Conservation (phyloP, 2,888 invertebrate genomes). For the Pimpla rufipes region DNA sequence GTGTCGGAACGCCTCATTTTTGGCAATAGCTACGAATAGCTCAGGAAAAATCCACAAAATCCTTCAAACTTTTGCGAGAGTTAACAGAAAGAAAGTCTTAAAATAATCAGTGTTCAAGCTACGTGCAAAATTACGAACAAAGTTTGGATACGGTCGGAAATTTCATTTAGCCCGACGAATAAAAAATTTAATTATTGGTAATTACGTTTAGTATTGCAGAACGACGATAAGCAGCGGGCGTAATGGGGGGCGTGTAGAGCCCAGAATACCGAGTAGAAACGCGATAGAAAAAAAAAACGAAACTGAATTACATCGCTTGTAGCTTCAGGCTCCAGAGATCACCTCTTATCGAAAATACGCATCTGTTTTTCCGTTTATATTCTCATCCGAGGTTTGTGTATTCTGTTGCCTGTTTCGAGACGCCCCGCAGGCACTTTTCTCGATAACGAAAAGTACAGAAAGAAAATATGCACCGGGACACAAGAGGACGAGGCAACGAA, state of each 20-base stretch:
- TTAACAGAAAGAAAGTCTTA: too few relatives aligned
- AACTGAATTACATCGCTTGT: constrained; percentile 2
- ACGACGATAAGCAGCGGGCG: constrained; percentile 3
- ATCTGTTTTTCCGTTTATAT: constrained; percentile 58
- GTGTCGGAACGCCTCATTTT: too few relatives aligned
- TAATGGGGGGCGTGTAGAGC: background rate
- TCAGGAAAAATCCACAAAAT: too few relatives aligned
- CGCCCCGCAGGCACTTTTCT: constrained; percentile 5
- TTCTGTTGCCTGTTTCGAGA: background rate
- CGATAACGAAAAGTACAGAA: constrained; percentile 30
- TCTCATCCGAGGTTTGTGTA: constrained; percentile 1
- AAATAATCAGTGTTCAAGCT: too few relatives aligned
- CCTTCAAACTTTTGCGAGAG: too few relatives aligned
- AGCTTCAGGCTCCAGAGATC: constrained; percentile 46
- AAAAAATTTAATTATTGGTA: background rate
- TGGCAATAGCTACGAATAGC: too few relatives aligned
- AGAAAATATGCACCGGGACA: constrained; percentile 7
- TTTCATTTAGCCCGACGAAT: background rate
- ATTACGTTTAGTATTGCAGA: background rate
- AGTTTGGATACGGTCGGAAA: too few relatives aligned
- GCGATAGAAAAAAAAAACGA: constrained; percentile 22
- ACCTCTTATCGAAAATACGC: constrained; percentile 55
- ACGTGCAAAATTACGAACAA: too few relatives aligned
- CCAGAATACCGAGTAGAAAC: background rate
- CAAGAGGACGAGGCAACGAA: background rate